These are phyloP conservation scores for Pseudolaguvia tuberculata DNA, from an alignment of 2,113 vertebrate genomes.

Conservation along the genomic window DNA sequence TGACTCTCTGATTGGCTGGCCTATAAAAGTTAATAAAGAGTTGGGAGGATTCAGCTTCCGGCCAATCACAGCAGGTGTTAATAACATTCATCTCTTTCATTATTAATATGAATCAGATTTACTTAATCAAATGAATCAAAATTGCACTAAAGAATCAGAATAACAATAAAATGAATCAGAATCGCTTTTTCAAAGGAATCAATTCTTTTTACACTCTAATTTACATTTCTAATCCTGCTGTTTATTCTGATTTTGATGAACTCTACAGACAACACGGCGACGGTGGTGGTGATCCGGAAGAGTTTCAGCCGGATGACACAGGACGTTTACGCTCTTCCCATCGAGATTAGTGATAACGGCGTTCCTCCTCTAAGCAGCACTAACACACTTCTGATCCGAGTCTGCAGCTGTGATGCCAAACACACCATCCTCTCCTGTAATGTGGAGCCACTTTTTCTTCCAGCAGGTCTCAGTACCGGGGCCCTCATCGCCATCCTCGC, in stretches of 20 bases:
- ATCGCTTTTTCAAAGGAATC: too few relatives aligned
- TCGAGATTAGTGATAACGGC: slow-evolving; percentile 90
- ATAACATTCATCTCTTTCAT: too few relatives aligned
- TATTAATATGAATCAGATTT: too few relatives aligned
- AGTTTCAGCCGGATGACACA: slow-evolving; percentile 87
- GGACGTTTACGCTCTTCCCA: slow-evolving; percentile 84
- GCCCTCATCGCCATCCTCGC: slow-evolving; percentile 92
- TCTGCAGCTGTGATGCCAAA: slow-evolving; percentile 85
- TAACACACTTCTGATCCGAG: slow-evolving; percentile 85
- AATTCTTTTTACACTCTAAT: too few relatives aligned
- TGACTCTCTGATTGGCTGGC: background rate
- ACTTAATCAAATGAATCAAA: background rate
- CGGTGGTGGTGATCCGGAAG: slow-evolving; percentile 76
- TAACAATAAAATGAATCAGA: too few relatives aligned
- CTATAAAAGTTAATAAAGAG: slow-evolving; percentile 1
- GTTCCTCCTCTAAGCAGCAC: slow-evolving; percentile 85
- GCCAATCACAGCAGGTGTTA: too few relatives aligned
- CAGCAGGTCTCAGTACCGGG: slow-evolving; percentile 87
- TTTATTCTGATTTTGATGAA: slow-evolving; percentile 1
- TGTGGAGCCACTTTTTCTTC: slow-evolving; percentile 81
- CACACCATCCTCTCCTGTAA: slow-evolving; percentile 84
- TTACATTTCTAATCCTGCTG: too few relatives aligned
- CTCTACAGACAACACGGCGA: slow-evolving; percentile 82
- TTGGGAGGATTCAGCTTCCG: too few relatives aligned
- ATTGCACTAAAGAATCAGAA: background rate